These are phyloP conservation scores for Penaeus japonicus DNA, from an alignment of 1,140 invertebrate genomes.

Conservation along the genomic window DNA sequence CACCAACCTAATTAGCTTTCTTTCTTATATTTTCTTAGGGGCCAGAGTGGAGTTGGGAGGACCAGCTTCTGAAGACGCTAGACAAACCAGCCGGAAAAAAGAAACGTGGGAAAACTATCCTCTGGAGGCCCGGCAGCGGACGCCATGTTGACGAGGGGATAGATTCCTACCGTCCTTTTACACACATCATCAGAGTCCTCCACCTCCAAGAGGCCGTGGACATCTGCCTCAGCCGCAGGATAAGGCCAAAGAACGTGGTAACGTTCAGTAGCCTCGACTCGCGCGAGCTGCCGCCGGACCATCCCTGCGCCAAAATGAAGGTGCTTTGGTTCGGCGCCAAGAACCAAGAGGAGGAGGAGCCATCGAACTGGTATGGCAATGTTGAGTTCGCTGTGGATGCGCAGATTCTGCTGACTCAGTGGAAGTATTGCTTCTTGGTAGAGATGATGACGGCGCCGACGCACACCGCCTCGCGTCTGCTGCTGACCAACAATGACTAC, in stretches of 20 bases:
- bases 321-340: constrained; percentile 37
- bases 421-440: constrained; percentile 27
- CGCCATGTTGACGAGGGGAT: constrained; percentile 20
- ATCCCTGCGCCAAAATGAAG: constrained; percentile 22
- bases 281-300: background rate
- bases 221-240: background rate
- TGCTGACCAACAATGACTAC: constrained; percentile 31
- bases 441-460: constrained; percentile 44
- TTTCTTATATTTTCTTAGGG: background rate
- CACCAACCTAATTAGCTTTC: background rate
- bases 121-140: constrained; percentile 29
- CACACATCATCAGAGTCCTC: constrained; percentile 10
- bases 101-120: background rate
- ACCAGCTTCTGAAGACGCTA: constrained; percentile 10
- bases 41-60: background rate
- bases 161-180: constrained; percentile 20
- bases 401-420: background rate
- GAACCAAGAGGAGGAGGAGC: background rate
- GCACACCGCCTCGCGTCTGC: constrained; percentile 18
- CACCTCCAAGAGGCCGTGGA: constrained; percentile 16
- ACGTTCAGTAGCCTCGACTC: constrained; percentile 35
- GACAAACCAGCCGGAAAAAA: background rate
- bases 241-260: background rate
- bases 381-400: constrained; percentile 29
- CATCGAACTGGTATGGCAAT: constrained; percentile 40